Percentiles rank a stretch among this genome's conserved stretches.
These are phyloP conservation scores for Kryptolebias ocellatus DNA, from an alignment of 2,797 vertebrate species.

Conservation along the genomic window DNA sequence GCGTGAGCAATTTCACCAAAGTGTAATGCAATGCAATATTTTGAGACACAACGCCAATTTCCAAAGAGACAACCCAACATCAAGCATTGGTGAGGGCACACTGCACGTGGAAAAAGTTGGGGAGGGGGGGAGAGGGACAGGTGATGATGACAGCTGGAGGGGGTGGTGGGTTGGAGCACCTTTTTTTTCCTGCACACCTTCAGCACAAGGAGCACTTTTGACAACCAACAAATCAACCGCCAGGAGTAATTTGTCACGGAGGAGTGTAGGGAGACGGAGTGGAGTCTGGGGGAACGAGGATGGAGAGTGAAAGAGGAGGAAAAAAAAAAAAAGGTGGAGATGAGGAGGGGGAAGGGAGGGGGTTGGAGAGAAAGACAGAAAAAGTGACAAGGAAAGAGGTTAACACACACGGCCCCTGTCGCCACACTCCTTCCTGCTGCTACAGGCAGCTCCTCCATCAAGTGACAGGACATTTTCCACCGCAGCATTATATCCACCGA, in stretches of 20 bases:
- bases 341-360: constrained; percentile 38
- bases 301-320: constrained; percentile 29
- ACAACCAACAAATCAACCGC: constrained; percentile 84
- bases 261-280: constrained; percentile 61
- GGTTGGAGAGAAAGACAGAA: constrained; percentile 39
- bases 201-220: constrained; percentile 74
- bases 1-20: constrained; percentile 64
- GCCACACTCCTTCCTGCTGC: constrained; percentile 73
- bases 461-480: constrained; percentile 78
- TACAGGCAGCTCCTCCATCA: constrained; percentile 79
- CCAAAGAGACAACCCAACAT: constrained; percentile 53
- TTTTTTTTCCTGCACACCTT: constrained; percentile 54
- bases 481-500: constrained; percentile 72
- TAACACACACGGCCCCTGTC: constrained; percentile 76
- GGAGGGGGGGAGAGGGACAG: constrained; percentile 14
- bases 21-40: constrained; percentile 72
- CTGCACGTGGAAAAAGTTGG: constrained; percentile 16
- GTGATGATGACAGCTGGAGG: constrained; percentile 47
- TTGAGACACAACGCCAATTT: constrained; percentile 72
- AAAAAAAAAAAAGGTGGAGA: constrained; percentile 47
- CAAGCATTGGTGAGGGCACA: constrained; percentile 28
- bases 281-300: constrained; percentile 46
- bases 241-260: constrained; percentile 81
- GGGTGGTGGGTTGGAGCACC: constrained; percentile 28
- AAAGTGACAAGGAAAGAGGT: constrained; percentile 78